Base-by-base conservation (phyloP, 2,797 vertebrate genomes). In the Sebastolobus alascanus region DNA sequence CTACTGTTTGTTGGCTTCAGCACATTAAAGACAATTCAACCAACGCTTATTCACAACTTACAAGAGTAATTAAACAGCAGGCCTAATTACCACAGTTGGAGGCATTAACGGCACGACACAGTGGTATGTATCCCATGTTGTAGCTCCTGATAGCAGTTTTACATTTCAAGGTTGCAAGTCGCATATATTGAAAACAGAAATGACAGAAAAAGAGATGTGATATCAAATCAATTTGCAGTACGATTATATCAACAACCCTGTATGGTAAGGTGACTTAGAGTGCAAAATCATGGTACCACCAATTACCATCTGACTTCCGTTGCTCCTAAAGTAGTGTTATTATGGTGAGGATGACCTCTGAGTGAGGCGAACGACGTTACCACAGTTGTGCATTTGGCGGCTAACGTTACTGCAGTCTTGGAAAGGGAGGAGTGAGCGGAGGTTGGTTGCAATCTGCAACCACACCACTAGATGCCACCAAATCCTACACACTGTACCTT, bases 41-140 rank as follows among this genome's bases (percentile, higher is more conserved):
- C 18, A 74, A 68, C 16, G 27, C n/a, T 38, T 58, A 37, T 52
- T 65, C 38, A 68, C 22, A 65, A 40, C 16, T 59, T 25, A 69
- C 11, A 68, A 9, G 11, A 68, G 29, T 25, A 40, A 75, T 71
- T 11, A 61, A 66, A 71, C 76, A 79, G 67, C 61, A 61, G 61
- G n/a, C 9, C 31, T 43, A 13, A 10, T 54, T 12, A 43, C 6
- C 33, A 67, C 55, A 16, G 31, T 8, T 56, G n/a, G n/a, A 35
- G 33, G 25, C n/a, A 72, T 22, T 5, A 59, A 73, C 2, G 0
- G 13, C 2, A 25, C n/a, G 40, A 8, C 14, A 10, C 56, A 56
- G 20, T 8, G 3, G 37, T 29, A 29, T 43, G 37, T 10, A 54
- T 54, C 16, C 12, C 14, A 10, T 68, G 54, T 18, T 31, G 12